Evolutionary conservation across 2,113 vertebrate species (phyloP).

Genomic region (Lontra canadensis): DNA sequence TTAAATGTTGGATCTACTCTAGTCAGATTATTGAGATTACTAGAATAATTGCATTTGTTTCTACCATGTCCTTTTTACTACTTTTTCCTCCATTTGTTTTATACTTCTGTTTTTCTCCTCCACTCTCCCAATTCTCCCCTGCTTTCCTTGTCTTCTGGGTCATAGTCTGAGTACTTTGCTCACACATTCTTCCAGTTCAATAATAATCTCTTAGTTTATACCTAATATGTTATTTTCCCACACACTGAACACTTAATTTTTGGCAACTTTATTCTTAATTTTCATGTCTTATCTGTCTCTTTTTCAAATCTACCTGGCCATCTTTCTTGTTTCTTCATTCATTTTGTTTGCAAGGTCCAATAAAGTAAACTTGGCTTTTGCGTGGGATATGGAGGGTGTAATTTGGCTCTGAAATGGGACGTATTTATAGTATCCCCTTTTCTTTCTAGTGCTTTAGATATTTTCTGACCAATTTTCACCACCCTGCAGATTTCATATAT

Average conservation of each 20-base stretch:
- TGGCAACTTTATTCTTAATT: not conserved
- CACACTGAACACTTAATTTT: not conserved
- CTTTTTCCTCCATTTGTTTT: not conserved
- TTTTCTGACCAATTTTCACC: conserved; percentile 37
- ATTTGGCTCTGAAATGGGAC: not conserved
- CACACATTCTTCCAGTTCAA: not conserved
- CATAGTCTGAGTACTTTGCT: not conserved
- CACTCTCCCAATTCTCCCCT: not conserved
- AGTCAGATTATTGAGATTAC: not conserved
- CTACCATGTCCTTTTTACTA: not conserved
- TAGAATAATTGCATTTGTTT: not conserved
- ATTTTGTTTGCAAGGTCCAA: not conserved
- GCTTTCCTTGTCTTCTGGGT: not conserved
- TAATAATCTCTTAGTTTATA: not conserved
- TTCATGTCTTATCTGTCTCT: not conserved
- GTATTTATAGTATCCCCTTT: not conserved
- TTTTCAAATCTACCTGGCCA: not conserved
- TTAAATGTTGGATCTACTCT: not conserved
- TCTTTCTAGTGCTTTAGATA: not conserved
- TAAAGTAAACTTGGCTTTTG: conserved; percentile 8
- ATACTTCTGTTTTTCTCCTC: not conserved
- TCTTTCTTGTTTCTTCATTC: not conserved
- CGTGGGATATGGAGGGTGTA: not conserved
- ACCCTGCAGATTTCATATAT: not conserved
- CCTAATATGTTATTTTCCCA: not conserved